phyloP scores from a whole-genome alignment of 2,888 invertebrate genomes.

The Netelia virgata region DNA sequence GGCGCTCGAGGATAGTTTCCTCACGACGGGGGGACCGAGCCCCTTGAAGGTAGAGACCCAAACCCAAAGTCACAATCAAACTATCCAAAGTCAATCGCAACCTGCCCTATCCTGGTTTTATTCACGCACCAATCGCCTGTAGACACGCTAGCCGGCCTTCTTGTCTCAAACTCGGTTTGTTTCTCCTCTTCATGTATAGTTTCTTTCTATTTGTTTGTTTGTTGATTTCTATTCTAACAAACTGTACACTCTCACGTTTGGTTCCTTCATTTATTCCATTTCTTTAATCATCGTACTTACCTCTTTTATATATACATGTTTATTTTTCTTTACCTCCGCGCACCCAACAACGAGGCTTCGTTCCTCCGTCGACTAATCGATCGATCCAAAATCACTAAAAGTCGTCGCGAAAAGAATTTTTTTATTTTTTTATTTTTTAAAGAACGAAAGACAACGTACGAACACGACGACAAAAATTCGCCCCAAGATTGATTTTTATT shows the following conservation, averaged over 20 bases:
- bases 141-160: constrained; percentile 85
- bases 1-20: constrained; percentile 91
- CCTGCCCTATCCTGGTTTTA: constrained; percentile 84
- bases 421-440: constrained; percentile 15
- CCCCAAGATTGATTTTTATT: constrained; percentile 58
- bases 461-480: constrained; percentile 45
- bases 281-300: constrained; percentile 58
- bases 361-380: constrained; percentile 24
- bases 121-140: constrained; percentile 84
- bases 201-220: constrained; percentile 44
- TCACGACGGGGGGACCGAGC: constrained; percentile 88
- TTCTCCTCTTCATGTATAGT: constrained; percentile 39
- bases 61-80: constrained; percentile 81
- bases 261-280: constrained; percentile 52
- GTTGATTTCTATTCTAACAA: constrained; percentile 53
- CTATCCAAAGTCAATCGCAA: constrained; percentile 78
- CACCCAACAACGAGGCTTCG: constrained; percentile 7
- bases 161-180: constrained; percentile 67
- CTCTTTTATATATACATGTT: constrained; percentile 36
- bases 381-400: constrained; percentile 47
- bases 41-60: constrained; percentile 87
- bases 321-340: constrained; percentile 34
- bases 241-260: constrained; percentile 50
- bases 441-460: constrained; percentile 40
- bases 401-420: not conserved